Base-by-base conservation (phyloP, 2,113 vertebrate genomes). In the Lasiurus borealis region DNA sequence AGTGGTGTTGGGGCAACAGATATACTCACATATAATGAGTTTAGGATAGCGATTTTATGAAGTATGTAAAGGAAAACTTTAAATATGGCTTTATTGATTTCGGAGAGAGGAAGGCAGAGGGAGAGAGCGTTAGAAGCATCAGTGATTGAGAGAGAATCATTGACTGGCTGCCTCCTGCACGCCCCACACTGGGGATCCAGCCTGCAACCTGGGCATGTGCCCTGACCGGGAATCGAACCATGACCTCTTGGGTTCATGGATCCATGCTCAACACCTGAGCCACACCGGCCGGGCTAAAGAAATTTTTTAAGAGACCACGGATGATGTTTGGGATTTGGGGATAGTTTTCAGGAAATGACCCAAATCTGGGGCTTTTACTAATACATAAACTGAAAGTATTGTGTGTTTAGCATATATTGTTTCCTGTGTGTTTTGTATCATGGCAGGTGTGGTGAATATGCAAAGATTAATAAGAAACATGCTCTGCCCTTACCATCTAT, bases 331-430 rank as follows among this genome's bases (percentile, higher is more conserved):
- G 2, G 82, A 71, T 85, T 85, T 96, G 75, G 62, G 48, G 40
- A 76, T 54, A 52, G 62, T 14, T 86, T 91, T 91, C 88, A 73
- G 69, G 75, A 75, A 92, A 19, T 72, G 57, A 64, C 31, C 36
- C 48, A 40, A 40, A 69, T 75, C 77, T 36, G 59, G 90, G 44
- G n/a, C 16, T 90, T 64, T 31, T 82, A 40, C 48, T 76, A 7
- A 64, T 54, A 40, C 11, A 8, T 44, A 62, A 71, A 34, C 15
- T 27, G 48, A 0, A 15, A 54, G 40, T 52, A 31, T 13, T 29
- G 23, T 78, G n/a, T 62, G 4, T 85, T 90, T 54, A 72, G n/a
- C 5, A 14, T 46, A 69, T 12, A 12, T 52, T 78, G 13, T 72
- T 81, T 44, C 27, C 50, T 16, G 1, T n/a, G 48, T 85, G 48